These are phyloP conservation scores for Rhogogaster chlorosoma DNA, from an alignment of 2,888 invertebrate genomes.

Conservation along the genomic window DNA sequence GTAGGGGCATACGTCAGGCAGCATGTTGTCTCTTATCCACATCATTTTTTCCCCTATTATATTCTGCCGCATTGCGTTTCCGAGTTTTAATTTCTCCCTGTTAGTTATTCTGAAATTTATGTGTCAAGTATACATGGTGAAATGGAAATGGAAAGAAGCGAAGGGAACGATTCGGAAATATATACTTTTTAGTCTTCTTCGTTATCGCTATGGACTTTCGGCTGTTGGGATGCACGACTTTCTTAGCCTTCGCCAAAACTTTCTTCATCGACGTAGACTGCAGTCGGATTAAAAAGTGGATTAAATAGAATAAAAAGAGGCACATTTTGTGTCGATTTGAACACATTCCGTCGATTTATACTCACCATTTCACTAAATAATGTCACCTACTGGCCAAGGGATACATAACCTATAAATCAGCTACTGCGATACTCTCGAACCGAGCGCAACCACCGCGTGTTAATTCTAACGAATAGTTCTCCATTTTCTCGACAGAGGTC, in stretches of 20 bases:
- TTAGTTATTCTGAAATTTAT: slow-evolving; percentile 77
- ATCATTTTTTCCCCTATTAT: slow-evolving; percentile 87
- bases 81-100: slow-evolving; percentile 83
- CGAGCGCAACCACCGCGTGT: not conserved
- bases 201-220: slow-evolving; percentile 88
- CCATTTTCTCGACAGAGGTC: not conserved
- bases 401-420: slow-evolving; percentile 15
- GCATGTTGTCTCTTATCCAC: slow-evolving; percentile 87
- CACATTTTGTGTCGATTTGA: not conserved
- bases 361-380: not conserved
- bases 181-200: slow-evolving; percentile 84
- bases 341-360: not conserved
- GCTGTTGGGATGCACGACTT: slow-evolving; percentile 87
- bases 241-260: slow-evolving; percentile 68
- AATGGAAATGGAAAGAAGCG: not conserved
- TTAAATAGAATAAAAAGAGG: not conserved
- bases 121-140: not conserved
- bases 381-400: not conserved
- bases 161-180: not conserved
- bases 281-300: slow-evolving; percentile 9
- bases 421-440: not conserved
- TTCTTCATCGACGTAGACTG: slow-evolving; percentile 64
- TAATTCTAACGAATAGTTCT: not conserved
- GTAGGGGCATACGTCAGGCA: slow-evolving; percentile 80
- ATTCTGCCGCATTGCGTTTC: slow-evolving; percentile 86